phyloP scores from a whole-genome alignment of 2,888 invertebrate species.

The Platycnemis pennipes region DNA sequence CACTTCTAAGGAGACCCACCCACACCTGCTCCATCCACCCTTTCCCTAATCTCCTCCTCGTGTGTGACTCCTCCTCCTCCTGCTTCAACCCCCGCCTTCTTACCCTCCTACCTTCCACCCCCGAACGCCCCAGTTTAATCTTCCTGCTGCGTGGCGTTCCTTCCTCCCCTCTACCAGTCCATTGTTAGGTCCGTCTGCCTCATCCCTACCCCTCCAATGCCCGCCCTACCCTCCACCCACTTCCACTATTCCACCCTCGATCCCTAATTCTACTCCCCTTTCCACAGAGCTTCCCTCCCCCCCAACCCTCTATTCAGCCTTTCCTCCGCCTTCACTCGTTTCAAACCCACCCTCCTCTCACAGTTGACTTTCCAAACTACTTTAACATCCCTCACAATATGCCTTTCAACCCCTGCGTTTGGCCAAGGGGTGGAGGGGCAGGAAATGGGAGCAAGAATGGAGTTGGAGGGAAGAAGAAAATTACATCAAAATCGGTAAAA shows the following conservation, averaged over 20 bases:
- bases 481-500: background rate
- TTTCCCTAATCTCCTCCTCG: background rate
- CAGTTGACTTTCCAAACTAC: conserved; percentile 52
- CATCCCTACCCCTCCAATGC: background rate
- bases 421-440: background rate
- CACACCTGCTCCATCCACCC: background rate
- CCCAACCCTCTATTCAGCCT: background rate
- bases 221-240: background rate
- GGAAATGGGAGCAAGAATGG: background rate
- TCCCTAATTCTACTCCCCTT: too few relatives aligned
- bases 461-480: background rate
- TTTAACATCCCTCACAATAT: conserved; percentile 48
- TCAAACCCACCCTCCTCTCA: background rate
- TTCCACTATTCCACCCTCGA: too few relatives aligned
- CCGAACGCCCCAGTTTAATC: background rate
- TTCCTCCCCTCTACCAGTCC: background rate
- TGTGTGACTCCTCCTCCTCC: background rate
- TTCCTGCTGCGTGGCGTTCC: background rate
- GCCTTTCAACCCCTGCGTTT: conserved; percentile 16
- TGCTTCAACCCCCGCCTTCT: background rate
- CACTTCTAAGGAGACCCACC: background rate
- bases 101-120: background rate
- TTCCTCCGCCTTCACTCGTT: background rate
- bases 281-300: background rate
- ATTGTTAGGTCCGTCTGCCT: background rate